Conservation (phyloP, 2,113 vertebrate species). For the Xiphias gladius region DNA sequence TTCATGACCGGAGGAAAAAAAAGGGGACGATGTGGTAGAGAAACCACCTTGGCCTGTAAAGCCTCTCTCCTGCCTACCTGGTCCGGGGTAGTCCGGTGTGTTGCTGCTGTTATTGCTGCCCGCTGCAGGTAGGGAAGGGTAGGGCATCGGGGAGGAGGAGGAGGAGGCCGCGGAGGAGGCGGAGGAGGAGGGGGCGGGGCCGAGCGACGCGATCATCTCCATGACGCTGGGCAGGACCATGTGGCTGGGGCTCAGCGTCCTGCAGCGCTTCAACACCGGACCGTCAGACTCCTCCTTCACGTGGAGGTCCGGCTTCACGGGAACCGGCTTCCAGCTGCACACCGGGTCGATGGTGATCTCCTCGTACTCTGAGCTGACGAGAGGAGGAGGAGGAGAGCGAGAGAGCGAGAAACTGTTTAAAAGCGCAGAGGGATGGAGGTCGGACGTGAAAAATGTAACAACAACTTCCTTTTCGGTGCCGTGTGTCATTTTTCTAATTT, state of each 20-base stretch:
- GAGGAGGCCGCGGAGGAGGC: slow-evolving; percentile 81
- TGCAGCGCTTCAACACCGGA: slow-evolving; percentile 90
- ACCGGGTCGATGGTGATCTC: slow-evolving; percentile 96
- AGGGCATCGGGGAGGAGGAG: slow-evolving; percentile 81
- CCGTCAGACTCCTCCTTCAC: slow-evolving; percentile 93
- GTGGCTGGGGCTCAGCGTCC: slow-evolving; percentile 91
- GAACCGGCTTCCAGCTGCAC: slow-evolving; percentile 95
- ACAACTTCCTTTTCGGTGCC: no score
- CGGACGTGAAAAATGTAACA: no score
- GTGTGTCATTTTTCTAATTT: no score
- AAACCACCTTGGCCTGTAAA: no score
- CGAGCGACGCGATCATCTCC: slow-evolving; percentile 94
- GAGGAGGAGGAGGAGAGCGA: no score
- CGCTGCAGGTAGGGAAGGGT: slow-evolving; percentile 75
- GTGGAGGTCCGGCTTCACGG: slow-evolving; percentile 91
- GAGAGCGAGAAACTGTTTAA: no score
- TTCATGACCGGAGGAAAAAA: no score
- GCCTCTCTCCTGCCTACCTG: slow-evolving; percentile 84
- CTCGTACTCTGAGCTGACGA: slow-evolving; percentile 90
- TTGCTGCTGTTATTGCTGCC: slow-evolving; percentile 56
- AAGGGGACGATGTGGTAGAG: no score
- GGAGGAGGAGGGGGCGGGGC: slow-evolving; percentile 83
- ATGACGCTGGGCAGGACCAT: slow-evolving; percentile 95
- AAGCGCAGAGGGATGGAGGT: no score
- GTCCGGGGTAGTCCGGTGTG: slow-evolving; percentile 82